Conservation (phyloP, 2,888 invertebrate species). For the Blomia tropicalis region DNA sequence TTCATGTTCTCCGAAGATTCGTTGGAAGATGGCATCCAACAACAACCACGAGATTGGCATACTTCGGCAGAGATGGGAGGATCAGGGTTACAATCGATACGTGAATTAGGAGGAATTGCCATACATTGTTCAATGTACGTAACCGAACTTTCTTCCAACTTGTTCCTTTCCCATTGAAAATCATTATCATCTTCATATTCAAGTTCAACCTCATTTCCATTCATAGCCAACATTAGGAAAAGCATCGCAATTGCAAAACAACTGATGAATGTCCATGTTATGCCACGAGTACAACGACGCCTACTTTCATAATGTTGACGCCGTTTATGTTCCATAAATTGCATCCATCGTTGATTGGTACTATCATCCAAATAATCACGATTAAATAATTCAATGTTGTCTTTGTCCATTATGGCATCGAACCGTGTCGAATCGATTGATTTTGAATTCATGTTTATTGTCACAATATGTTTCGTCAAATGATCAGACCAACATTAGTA, state of each 20-base stretch:
- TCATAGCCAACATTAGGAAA: background rate
- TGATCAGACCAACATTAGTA: no score
- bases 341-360: background rate
- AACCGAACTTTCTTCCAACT: no score
- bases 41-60: constrained; percentile 22
- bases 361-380: background rate
- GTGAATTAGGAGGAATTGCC: background rate
- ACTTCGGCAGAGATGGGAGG: constrained; percentile 25
- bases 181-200: background rate
- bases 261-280: background rate
- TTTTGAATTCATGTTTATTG: no score
- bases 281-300: background rate
- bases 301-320: background rate
- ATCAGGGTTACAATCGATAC: constrained; percentile 22
- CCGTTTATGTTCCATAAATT: background rate
- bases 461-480: no score
- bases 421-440: background rate
- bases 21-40: background rate
- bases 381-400: constrained; percentile 12
- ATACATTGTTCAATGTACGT: background rate
- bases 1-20: background rate
- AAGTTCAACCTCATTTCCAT: background rate
- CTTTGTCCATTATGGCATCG: background rate
- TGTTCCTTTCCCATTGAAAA: background rate
- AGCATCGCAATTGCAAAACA: background rate